phyloP scores from a whole-genome alignment of 2,113 vertebrate genomes.

The Triplophysa dalaica region DNA sequence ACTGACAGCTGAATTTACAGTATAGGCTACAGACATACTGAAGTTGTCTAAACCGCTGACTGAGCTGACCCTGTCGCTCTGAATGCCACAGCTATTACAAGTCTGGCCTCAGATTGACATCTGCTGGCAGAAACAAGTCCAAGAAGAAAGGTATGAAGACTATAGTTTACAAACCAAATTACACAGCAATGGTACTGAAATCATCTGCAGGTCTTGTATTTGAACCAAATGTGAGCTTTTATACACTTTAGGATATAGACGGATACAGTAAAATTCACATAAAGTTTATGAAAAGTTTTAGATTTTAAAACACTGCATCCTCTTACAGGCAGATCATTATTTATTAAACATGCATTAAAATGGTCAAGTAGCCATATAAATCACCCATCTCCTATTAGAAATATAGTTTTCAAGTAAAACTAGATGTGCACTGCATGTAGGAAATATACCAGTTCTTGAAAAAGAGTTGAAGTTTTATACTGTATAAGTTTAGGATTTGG shows the following conservation, averaged over 20 bases:
- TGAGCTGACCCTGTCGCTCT: slow-evolving; percentile 24
- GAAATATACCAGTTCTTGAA: too few relatives aligned
- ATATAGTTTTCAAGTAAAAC: too few relatives aligned
- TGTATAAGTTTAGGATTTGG: too few relatives aligned
- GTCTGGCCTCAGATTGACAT: slow-evolving; percentile 12
- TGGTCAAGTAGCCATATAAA: too few relatives aligned
- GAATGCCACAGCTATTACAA: slow-evolving; percentile 47
- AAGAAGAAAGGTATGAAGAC: neutral
- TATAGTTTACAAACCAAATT: neutral
- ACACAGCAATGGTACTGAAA: neutral
- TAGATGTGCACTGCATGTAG: too few relatives aligned
- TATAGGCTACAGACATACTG: slow-evolving; percentile 40
- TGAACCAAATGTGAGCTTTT: neutral
- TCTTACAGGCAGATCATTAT: neutral
- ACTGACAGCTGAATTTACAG: slow-evolving; percentile 21
- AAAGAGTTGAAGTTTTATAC: too few relatives aligned
- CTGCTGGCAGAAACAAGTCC: neutral
- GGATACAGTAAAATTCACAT: neutral
- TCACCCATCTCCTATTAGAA: too few relatives aligned
- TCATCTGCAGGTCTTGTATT: neutral
- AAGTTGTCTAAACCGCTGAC: slow-evolving; percentile 41
- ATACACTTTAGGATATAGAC: neutral
- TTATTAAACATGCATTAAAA: too few relatives aligned
- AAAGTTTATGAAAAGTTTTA: neutral
- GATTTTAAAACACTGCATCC: neutral